Evolutionary conservation across 2,888 invertebrate genomes (phyloP), one percentile per base, ranked within the genome.

Genomic region (Globia sparganii): DNA sequence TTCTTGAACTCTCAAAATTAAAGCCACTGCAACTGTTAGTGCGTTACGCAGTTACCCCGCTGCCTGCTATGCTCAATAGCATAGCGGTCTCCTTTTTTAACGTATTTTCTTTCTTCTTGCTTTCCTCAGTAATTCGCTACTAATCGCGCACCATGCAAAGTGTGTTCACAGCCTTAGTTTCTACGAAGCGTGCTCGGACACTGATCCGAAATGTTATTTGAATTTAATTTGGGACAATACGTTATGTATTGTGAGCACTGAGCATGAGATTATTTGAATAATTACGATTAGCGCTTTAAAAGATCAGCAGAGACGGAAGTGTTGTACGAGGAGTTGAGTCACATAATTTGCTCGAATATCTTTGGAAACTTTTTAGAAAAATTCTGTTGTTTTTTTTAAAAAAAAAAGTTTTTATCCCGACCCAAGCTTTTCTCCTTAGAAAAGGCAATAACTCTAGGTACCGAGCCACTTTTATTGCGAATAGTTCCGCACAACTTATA

Each of bases 201-300:
- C 71, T 62, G 76, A 75, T 86, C 65, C 28, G 28, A 72, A 72
- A 66, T 77, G 66, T 75, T 81, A 56, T 80, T 87, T 76, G 81
- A 86, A 77, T 83, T 85, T 85, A 83, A 80, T 87, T 81, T 69
- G 31, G 67, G 66, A 83, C 74, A 68, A 86, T 77, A 84, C 58
- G 65, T 78, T 83, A 46, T 68, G n/a, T n/a, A n/a, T n/a, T n/a
- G n/a, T 31, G 58, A 13, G 34, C 37, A 13, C 49, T 53, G 56
- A 21, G 40, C 59, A 18, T 73, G 70, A 70, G 34, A 75, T 74
- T 83, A 66, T 83, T 61, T 68, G 21, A 13, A 40, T 75, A 28
- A 75, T 78, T 40, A 59, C 15, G 71, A 82, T 67, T n/a, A 72
- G 31, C 15, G 18, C 1, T 67, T 56, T 59, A 34, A 31, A 28